These are phyloP conservation scores for Bombus huntii DNA, from an alignment of 1,140 invertebrate genomes.

Conservation along the genomic window DNA sequence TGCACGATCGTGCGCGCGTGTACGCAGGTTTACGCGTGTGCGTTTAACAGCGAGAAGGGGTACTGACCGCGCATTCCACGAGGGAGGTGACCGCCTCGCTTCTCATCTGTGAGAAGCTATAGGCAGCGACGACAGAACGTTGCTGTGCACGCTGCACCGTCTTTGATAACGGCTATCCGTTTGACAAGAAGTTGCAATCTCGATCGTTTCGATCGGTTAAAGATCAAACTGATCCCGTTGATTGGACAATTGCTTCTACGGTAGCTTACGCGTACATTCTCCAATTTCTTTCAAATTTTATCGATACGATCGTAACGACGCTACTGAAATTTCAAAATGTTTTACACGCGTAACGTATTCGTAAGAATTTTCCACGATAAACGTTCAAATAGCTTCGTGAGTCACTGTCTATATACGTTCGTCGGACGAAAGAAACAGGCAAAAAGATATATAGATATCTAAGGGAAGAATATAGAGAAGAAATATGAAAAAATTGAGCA, in stretches of 20 bases:
- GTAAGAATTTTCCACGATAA: not conserved
- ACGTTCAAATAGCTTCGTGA: not conserved
- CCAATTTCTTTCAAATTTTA: no score
- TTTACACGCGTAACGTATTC: no score
- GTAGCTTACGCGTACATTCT: no score
- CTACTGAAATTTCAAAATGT: no score
- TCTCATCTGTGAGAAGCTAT: slow-evolving; percentile 60
- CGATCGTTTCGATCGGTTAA: no score
- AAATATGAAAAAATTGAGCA: not conserved
- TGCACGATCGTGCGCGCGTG: not conserved
- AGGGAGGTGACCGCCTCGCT: slow-evolving; percentile 73
- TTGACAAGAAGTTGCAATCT: not conserved
- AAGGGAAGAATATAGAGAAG: not conserved
- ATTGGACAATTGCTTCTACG: no score
- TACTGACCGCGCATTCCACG: slow-evolving; percentile 77
- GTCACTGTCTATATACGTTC: not conserved
- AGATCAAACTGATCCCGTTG: no score
- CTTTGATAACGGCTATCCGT: not conserved
- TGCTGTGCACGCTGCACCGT: not conserved
- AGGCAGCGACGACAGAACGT: not conserved
- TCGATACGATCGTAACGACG: no score
- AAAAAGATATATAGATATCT: not conserved
- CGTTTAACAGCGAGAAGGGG: slow-evolving; percentile 64
- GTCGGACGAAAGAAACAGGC: not conserved
- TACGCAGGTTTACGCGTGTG: slow-evolving; percentile 33